phyloP scores from a whole-genome alignment of 2,888 invertebrate genomes.

The Cataglyphis livida region DNA sequence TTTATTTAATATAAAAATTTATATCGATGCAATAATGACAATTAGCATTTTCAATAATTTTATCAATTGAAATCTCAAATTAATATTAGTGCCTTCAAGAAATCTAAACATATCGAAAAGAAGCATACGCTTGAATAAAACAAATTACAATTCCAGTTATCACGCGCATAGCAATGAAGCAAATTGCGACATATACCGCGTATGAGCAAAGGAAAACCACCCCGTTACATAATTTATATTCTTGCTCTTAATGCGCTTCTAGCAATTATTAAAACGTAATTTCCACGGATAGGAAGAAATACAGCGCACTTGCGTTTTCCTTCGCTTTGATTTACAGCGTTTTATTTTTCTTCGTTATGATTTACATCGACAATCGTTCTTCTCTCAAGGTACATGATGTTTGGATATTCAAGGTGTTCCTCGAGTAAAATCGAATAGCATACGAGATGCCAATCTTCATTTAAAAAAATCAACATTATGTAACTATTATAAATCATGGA shows the following conservation, averaged over 20 bases:
- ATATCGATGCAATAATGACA: too few relatives aligned
- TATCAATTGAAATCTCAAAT: slow-evolving; percentile 12
- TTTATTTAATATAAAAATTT: too few relatives aligned
- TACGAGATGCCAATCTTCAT: not conserved
- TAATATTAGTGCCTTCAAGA: slow-evolving; percentile 55
- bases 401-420: slow-evolving; percentile 3
- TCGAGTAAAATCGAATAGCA: slow-evolving; percentile 27
- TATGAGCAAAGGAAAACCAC: slow-evolving; percentile 29
- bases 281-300: slow-evolving; percentile 68
- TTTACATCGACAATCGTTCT: slow-evolving; percentile 55
- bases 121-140: slow-evolving; percentile 66
- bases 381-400: slow-evolving; percentile 3
- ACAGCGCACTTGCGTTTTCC: slow-evolving; percentile 52
- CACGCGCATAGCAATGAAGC: slow-evolving; percentile 62
- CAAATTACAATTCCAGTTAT: slow-evolving; percentile 62
- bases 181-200: slow-evolving; percentile 65
- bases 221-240: slow-evolving; percentile 64
- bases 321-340: slow-evolving; percentile 41
- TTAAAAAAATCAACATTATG: not conserved
- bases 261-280: slow-evolving; percentile 71
- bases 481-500: not conserved
- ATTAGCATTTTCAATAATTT: too few relatives aligned
- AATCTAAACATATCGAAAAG: slow-evolving; percentile 36
- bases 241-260: slow-evolving; percentile 64
- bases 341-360: slow-evolving; percentile 56